Conservation (phyloP, 2,113 vertebrate species). For the Quiscalus mexicanus region DNA sequence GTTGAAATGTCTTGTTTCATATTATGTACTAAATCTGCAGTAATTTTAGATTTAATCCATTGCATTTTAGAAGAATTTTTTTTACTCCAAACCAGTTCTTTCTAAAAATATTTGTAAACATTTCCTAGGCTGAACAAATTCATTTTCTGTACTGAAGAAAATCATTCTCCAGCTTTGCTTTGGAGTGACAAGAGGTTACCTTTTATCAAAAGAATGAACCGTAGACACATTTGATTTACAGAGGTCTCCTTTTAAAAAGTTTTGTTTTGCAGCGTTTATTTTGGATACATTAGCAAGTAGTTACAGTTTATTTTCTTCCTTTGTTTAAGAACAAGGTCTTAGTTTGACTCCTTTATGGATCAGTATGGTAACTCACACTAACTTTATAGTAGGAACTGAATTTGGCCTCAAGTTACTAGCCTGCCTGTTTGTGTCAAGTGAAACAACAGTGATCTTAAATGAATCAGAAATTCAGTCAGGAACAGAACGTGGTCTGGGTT, state of each 20-base stretch:
- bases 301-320: neutral
- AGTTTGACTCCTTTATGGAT: neutral
- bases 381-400: neutral
- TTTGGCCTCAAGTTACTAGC: neutral
- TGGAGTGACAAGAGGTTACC: neutral
- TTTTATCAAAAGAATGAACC: neutral
- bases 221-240: neutral
- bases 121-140: constrained; percentile 32
- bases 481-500: neutral
- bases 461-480: neutral
- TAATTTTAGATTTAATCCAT: constrained; percentile 44
- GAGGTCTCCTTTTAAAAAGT: neutral
- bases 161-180: constrained; percentile 18
- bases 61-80: constrained; percentile 49
- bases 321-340: neutral
- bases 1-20: constrained; percentile 35
- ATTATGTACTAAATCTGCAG: neutral
- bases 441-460: neutral
- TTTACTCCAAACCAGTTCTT: constrained; percentile 36
- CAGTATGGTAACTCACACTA: neutral
- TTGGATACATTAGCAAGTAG: neutral
- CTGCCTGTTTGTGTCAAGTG: neutral
- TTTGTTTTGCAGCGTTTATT: neutral
- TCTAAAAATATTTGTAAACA: constrained; percentile 64
- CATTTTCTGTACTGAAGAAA: constrained; percentile 32